phyloP scores from a whole-genome alignment of 2,797 vertebrate species.

The Smutsia temminckii region DNA sequence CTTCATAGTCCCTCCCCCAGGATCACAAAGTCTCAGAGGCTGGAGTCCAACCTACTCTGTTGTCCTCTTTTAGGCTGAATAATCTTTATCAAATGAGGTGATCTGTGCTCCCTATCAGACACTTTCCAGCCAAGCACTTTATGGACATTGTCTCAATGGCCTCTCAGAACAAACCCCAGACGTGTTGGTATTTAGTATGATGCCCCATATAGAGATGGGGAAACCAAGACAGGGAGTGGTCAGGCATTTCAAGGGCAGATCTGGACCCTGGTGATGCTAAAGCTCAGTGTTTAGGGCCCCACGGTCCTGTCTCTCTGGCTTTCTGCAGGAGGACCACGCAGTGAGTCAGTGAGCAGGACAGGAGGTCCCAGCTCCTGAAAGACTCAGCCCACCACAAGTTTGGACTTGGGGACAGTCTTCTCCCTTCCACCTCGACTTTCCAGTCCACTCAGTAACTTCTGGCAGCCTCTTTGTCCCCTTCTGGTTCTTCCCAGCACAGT shows the following conservation, averaged over 20 bases:
- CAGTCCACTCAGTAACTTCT: neutral
- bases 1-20: neutral
- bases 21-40: neutral
- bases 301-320: accelerated
- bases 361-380: too few relatives aligned
- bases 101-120: neutral
- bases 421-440: neutral
- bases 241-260: neutral
- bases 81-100: accelerated
- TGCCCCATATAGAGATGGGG: neutral
- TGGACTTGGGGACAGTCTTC: neutral
- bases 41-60: too few relatives aligned
- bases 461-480: neutral
- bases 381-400: too few relatives aligned
- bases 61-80: neutral
- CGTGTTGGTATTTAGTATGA: neutral
- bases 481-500: neutral
- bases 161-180: neutral
- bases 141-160: neutral
- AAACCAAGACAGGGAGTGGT: neutral
- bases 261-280: neutral
- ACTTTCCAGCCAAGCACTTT: neutral
- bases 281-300: neutral
- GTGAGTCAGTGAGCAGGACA: accelerated
- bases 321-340: neutral